Evolutionary conservation across 2,888 invertebrate genomes (phyloP), one percentile per base, ranked within the genome.

Genomic region (Xestia ashworthii): DNA sequence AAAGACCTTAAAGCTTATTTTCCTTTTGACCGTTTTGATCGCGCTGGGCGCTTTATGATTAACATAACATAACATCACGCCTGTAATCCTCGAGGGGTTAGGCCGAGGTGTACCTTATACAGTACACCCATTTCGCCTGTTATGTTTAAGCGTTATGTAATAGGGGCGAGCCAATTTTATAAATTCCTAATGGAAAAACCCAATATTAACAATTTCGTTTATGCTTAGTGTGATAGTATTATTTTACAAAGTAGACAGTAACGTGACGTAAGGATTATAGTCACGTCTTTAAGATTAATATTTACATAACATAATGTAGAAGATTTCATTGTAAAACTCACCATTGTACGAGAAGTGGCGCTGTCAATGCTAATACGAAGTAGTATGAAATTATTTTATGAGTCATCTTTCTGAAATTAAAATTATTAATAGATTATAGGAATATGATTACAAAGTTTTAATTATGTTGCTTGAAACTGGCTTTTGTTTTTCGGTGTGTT

Each of bases 361-460:
- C 87, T 71, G 91, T 86, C 85, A 95, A 82, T 76, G 93, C 88
- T 87, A 93, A 88, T 32, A 83, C 70, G 80, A 93, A 90, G 87
- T 91, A 91, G 86, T 89, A 92, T 74, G 93, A 62, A 79, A 88
- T 82, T 80, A 91, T 81, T 86, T 90, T 92, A 80, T 90, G 90
- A 87, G 88, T 89, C 94, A 94, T 95, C 87, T 88, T 94, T 91
- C 96, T 96, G 96, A 89, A 96, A 95, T 74, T 86, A 88, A 92
- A 88, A 80, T 70, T 12, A 83, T 62, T 75, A 69, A 62, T n/a
- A 80, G 62, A 55, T 50, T 22, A 70, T 50, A 71, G 25, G 32
- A 58, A n/a, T n/a, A 6, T 64, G 53, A 62, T 74, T 41, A 41
- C 46, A 32, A 68, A 58, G 50, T 11, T 22, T 6, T 14, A 48